phyloP scores from a whole-genome alignment of 2,888 invertebrate species.

The Diploptera punctata region DNA sequence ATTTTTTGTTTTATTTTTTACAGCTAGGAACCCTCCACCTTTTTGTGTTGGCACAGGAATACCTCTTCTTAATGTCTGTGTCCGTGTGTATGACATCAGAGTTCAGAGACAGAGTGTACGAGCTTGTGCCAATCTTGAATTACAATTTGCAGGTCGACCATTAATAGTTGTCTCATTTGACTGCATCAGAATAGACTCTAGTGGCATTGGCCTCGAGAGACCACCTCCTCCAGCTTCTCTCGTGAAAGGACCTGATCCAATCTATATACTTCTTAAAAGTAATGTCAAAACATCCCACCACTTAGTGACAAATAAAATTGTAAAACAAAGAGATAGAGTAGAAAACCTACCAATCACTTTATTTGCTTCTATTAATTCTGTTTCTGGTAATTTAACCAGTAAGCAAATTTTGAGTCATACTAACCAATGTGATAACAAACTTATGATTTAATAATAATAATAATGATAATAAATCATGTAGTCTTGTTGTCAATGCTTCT shows the following conservation, averaged over 20 bases:
- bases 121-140: constrained; percentile 38
- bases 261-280: not conserved
- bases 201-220: constrained; percentile 44
- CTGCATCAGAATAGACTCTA: constrained; percentile 47
- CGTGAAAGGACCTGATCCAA: constrained; percentile 1
- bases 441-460: no score
- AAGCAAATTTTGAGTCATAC: no score
- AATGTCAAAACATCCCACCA: not conserved
- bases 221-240: constrained; percentile 8
- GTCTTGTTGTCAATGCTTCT: no score
- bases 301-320: no score
- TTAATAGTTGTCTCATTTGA: constrained; percentile 45
- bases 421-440: no score
- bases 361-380: no score
- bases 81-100: constrained; percentile 37
- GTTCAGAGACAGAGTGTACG: constrained; percentile 30
- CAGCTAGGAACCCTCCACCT: constrained; percentile 41
- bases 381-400: no score
- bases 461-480: no score
- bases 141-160: constrained; percentile 26
- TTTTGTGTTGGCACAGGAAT: constrained; percentile 39
- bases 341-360: no score
- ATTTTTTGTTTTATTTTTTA: not conserved
- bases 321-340: no score
- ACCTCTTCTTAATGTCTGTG: constrained; percentile 42